Conservation (phyloP, 1,140 invertebrate species). For the Zelostemma sp. region DNA sequence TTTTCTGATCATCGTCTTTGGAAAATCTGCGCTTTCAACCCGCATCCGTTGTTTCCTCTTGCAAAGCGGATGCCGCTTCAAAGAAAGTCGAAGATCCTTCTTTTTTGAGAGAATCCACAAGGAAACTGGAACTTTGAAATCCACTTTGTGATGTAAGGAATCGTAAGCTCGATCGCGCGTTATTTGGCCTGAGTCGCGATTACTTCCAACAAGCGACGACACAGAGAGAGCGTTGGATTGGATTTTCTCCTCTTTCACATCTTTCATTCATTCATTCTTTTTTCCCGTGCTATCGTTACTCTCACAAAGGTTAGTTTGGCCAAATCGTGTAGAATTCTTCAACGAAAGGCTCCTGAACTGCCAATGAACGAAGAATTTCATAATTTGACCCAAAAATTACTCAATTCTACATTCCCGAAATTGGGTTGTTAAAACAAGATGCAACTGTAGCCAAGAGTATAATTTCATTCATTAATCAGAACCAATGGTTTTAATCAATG, state of each 20-base stretch:
- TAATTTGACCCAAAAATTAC: too few species aligned
- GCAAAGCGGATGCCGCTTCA: slow-evolving; percentile 29
- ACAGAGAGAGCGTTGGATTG: background rate
- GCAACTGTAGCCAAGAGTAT: too few species aligned
- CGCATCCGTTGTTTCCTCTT: slow-evolving; percentile 7
- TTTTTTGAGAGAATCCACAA: slow-evolving; percentile 35
- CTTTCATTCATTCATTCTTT: background rate
- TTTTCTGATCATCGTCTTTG: slow-evolving; percentile 1
- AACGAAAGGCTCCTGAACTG: background rate
- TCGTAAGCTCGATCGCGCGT: slow-evolving; percentile 36
- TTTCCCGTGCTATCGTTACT: background rate
- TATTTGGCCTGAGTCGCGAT: slow-evolving; percentile 43
- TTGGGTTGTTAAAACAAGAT: too few species aligned
- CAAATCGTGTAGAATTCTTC: background rate
- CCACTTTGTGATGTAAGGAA: slow-evolving; percentile 43
- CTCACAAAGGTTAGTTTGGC: background rate
- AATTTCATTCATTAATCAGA: too few species aligned
- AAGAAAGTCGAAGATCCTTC: slow-evolving; percentile 40
- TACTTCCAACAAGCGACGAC: slow-evolving; percentile 34
- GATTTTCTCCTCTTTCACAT: slow-evolving; percentile 3
- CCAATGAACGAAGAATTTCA: too few species aligned
- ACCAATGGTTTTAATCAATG: too few species aligned
- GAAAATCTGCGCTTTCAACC: slow-evolving; percentile 5
- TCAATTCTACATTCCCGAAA: too few species aligned
- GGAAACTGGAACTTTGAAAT: slow-evolving; percentile 42